Evolutionary conservation across 2,888 invertebrate species (phyloP), one percentile per base, ranked within the genome.

Genomic region (Parnassius glacialis): DNA sequence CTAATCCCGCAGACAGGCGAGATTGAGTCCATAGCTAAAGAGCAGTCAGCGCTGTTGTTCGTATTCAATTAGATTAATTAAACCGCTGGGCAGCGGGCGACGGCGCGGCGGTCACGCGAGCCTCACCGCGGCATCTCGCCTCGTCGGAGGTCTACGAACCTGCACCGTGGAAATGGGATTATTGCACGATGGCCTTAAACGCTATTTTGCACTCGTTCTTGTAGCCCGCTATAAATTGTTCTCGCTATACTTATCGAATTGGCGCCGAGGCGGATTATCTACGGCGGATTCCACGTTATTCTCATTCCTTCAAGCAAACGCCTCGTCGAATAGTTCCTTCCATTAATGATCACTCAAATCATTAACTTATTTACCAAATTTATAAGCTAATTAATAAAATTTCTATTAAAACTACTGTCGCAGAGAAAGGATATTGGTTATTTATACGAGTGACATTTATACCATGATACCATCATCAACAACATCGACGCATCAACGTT

Each of bases 151-250:
- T 86, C 85, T 86, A 75, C 83, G 84, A 87, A 86, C 86, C 83
- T 76, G 72, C 67, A 83, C 85, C 86, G 85, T 87, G 85, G 84
- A 87, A 87, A 87, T 86, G 81, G 81, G 84, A 87, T 87, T 88
- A 86, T 83, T 84, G 82, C 84, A 78, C 85, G 85, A 81, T 78
- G 80, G 75, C 77, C 79, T 78, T 79, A 80, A 75, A 83, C 77
- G 80, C 78, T 77, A 80, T 84, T 86, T 83, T 77, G 82, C 80
- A 79, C 84, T 84, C 76, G 75, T 78, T 81, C 75, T 78, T 34
- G 34, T 34, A 74, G 74, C 65, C 71, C 69, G 71, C 65, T 73
- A 71, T 75, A 73, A 75, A 74, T 74, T 66, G 69, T 66, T 64
- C 70, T 65, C 68, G 68, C 61, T 64, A 64, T 65, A 64, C 66